Percentiles rank a stretch among this genome's conserved stretches.
These are phyloP conservation scores for Erythrolamprus reginae DNA, from an alignment of 2,113 vertebrate species.

Conservation along the genomic window DNA sequence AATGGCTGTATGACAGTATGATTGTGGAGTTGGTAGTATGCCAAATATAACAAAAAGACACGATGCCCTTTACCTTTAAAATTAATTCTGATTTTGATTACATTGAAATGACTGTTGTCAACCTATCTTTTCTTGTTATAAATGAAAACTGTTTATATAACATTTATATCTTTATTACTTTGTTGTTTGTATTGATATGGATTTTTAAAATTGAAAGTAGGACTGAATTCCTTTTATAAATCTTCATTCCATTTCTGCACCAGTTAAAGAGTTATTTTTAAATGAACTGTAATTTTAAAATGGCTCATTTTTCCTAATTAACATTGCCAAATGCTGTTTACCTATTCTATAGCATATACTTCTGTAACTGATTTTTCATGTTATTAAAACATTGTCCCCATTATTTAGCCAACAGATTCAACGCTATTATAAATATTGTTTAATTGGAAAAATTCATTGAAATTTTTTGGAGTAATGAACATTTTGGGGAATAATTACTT, in stretches of 20 bases:
- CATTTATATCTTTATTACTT: constrained; percentile 42
- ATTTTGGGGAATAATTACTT: neutral
- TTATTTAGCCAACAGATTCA: neutral
- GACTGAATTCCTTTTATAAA: neutral
- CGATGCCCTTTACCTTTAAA: constrained; percentile 43
- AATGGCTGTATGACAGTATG: constrained; percentile 35
- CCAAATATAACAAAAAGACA: neutral
- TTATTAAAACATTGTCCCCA: neutral
- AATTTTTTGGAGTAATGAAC: neutral
- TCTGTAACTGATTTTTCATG: neutral
- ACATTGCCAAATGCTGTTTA: neutral
- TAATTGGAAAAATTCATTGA: neutral
- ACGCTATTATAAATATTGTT: neutral
- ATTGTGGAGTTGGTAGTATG: constrained; percentile 7
- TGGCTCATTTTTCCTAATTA: neutral
- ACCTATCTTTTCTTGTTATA: constrained; percentile 28
- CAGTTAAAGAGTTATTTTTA: neutral
- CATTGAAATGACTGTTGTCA: constrained; percentile 24
- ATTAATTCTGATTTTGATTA: neutral
- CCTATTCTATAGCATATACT: neutral
- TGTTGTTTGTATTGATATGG: neutral
- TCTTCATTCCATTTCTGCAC: neutral
- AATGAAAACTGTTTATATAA: constrained; percentile 40
- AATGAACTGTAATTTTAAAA: neutral
- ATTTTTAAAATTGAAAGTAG: neutral